Evolutionary conservation across 2,797 vertebrate genomes (phyloP).

Genomic region (Enoplosus armatus): DNA sequence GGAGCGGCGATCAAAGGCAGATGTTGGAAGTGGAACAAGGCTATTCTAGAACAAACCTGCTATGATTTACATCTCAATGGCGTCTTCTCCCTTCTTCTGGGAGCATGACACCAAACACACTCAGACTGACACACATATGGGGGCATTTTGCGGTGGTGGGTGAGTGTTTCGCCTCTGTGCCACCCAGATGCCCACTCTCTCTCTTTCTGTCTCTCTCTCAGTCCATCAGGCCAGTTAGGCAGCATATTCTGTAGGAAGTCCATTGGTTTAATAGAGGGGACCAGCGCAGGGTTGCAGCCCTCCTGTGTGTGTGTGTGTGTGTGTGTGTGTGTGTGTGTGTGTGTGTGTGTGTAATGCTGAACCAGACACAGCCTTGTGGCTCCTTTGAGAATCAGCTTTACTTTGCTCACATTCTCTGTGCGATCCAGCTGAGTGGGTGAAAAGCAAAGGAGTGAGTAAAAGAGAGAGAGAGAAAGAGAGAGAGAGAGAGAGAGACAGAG

Average conservation of each 20-base stretch:
- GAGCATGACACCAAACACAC: slow-evolving; percentile 17
- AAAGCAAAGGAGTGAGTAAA: slow-evolving; percentile 35
- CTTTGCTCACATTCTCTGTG: slow-evolving; percentile 46
- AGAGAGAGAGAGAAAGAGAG: slow-evolving; percentile 22
- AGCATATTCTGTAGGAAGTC: slow-evolving; percentile 29
- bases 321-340: slow-evolving; percentile 43
- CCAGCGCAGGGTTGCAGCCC: slow-evolving; percentile 51
- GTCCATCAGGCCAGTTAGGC: slow-evolving; percentile 28
- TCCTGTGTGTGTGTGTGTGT: slow-evolving; percentile 38
- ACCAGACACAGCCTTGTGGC: slow-evolving; percentile 62
- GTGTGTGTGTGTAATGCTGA: slow-evolving; percentile 57
- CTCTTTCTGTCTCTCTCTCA: not conserved
- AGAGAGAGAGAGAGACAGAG: slow-evolving; percentile 6
- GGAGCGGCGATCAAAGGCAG: slow-evolving; percentile 49
- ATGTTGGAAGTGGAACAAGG: slow-evolving; percentile 50
- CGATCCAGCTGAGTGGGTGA: slow-evolving; percentile 69
- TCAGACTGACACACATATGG: not conserved
- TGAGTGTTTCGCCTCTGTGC: slow-evolving; percentile 12
- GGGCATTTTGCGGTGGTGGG: not conserved
- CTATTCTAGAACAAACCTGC: slow-evolving; percentile 49
- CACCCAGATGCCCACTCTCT: slow-evolving; percentile 18
- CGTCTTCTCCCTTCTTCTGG: not conserved
- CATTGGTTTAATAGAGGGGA: slow-evolving; percentile 47
- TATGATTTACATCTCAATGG: slow-evolving; percentile 20
- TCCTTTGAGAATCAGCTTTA: slow-evolving; percentile 57